Percentiles rank a stretch among this genome's conserved stretches.
Conservation (phyloP, 2,113 vertebrate species). For the Sinocyclocheilus grahami region DNA sequence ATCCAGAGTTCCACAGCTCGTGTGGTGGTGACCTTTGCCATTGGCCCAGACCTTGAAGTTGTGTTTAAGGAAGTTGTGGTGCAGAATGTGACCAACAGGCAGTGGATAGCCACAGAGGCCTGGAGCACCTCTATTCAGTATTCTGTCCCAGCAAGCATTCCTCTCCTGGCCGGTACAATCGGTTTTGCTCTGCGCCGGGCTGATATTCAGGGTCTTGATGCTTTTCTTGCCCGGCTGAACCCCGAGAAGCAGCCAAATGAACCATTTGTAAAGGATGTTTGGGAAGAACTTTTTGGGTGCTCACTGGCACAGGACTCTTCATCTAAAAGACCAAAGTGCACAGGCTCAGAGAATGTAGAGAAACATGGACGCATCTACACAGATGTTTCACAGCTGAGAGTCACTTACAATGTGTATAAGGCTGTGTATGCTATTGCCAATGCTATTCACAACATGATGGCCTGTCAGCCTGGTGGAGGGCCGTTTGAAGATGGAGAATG, state of each 20-base stretch:
- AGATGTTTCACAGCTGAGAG: slow-evolving; percentile 62
- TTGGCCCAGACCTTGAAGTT: slow-evolving; percentile 46
- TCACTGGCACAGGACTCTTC: slow-evolving; percentile 46
- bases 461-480: slow-evolving; percentile 52
- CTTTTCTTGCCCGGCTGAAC: slow-evolving; percentile 60
- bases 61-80: slow-evolving; percentile 61
- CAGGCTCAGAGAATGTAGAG: slow-evolving; percentile 62
- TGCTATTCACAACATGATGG: slow-evolving; percentile 65
- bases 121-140: slow-evolving; percentile 60
- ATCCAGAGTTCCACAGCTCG: slow-evolving; percentile 60
- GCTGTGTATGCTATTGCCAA: slow-evolving; percentile 66
- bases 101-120: slow-evolving; percentile 68
- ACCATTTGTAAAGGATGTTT: slow-evolving; percentile 61
- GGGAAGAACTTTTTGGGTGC: slow-evolving; percentile 68
- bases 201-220: slow-evolving; percentile 60
- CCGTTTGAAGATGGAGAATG: slow-evolving; percentile 53
- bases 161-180: slow-evolving; percentile 60
- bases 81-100: slow-evolving; percentile 64
- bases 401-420: slow-evolving; percentile 68
- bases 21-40: slow-evolving; percentile 63
- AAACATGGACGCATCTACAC: slow-evolving; percentile 53
- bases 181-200: slow-evolving; percentile 64
- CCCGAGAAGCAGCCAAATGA: slow-evolving; percentile 50
- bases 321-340: slow-evolving; percentile 49
- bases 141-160: slow-evolving; percentile 45